phyloP scores from a whole-genome alignment of 2,888 invertebrate genomes.

The Augiades crinisus region DNA sequence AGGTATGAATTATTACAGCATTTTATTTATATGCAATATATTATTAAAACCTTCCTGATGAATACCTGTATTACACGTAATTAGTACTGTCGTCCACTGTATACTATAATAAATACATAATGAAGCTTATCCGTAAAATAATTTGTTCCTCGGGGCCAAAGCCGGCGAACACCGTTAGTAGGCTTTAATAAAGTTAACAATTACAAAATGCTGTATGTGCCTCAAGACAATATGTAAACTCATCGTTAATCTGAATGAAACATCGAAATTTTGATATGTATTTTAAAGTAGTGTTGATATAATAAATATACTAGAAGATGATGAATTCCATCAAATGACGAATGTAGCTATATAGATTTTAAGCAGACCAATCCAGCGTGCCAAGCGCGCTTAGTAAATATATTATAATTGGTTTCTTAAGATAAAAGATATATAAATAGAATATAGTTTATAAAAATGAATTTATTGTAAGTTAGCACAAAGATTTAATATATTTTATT shows the following conservation, averaged over 20 bases:
- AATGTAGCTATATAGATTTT: constrained; percentile 51
- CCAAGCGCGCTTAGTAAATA: constrained; percentile 70
- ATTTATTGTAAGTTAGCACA: constrained; percentile 81
- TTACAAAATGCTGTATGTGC: constrained; percentile 39
- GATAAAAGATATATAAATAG: constrained; percentile 56
- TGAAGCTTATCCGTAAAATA: background rate
- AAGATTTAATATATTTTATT: constrained; percentile 82
- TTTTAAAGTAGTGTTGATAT: constrained; percentile 51
- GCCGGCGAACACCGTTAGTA: constrained; percentile 10
- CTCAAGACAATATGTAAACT: constrained; percentile 58
- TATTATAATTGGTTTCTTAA: constrained; percentile 60
- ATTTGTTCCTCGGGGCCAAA: constrained; percentile 34
- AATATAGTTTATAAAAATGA: constrained; percentile 76
- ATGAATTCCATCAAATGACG: constrained; percentile 45
- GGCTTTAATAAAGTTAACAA: constrained; percentile 6
- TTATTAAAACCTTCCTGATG: background rate
- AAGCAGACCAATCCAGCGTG: constrained; percentile 74
- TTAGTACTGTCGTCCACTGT: constrained; percentile 11
- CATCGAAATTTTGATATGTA: constrained; percentile 62
- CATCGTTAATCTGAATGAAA: constrained; percentile 47
- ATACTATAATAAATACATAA: constrained; percentile 4
- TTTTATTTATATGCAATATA: background rate
- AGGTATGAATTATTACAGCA: constrained; percentile 10
- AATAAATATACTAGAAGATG: constrained; percentile 41
- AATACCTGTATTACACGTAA: background rate